Evolutionary conservation across 1,140 invertebrate genomes (phyloP).

Genomic region (Procambarus virginalis): DNA sequence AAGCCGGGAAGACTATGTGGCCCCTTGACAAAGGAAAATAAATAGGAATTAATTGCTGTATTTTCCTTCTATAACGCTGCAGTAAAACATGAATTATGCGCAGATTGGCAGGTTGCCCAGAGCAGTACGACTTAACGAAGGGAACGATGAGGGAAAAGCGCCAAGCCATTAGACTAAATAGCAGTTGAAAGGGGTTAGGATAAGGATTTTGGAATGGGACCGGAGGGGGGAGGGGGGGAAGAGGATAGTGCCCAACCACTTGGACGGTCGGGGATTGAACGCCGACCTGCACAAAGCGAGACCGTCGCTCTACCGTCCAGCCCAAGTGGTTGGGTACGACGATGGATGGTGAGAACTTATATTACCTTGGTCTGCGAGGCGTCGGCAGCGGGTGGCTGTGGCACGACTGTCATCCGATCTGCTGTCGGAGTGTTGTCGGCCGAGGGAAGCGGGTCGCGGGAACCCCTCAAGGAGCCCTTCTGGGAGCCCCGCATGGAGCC

Average conservation of each 20-base stretch:
- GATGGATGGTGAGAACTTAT: no score
- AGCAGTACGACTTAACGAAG: not conserved
- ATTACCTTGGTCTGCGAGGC: conserved; percentile 30
- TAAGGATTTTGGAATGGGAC: not conserved
- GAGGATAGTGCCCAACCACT: no score
- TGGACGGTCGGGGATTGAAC: no score
- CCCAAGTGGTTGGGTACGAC: no score
- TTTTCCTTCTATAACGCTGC: not conserved
- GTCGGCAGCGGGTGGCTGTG: not conserved
- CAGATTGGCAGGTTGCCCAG: no score
- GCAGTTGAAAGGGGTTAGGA: no score
- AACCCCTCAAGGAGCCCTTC: conserved; percentile 57
- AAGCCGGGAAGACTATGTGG: no score
- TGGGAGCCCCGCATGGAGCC: conserved; percentile 26
- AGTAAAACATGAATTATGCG: not conserved
- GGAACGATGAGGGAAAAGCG: not conserved
- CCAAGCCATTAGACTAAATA: no score
- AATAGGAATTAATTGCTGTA: not conserved
- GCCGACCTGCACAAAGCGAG: no score
- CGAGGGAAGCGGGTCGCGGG: conserved; percentile 50
- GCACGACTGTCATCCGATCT: conserved; percentile 51
- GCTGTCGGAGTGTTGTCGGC: conserved; percentile 70
- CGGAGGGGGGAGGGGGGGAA: no score
- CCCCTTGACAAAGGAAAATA: no score
- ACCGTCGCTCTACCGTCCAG: no score